Conservation (phyloP, 2,113 vertebrate species). For the Scalopus aquaticus region DNA sequence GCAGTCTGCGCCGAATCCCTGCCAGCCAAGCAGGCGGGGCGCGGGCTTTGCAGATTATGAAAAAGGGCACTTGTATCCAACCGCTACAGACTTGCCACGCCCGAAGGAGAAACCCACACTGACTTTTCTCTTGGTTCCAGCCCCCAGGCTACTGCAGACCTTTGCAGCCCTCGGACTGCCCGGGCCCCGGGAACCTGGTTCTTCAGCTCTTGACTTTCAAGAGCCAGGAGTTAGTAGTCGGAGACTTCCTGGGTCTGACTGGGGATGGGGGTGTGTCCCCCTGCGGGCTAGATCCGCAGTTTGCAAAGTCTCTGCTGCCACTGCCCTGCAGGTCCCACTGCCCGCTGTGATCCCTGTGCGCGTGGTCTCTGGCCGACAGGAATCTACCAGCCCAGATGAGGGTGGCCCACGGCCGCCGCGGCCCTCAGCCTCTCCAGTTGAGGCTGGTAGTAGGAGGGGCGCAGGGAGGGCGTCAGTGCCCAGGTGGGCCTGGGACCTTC, state of each 20-base stretch:
- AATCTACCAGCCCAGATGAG: neutral
- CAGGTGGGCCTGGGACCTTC: neutral
- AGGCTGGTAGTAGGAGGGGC: neutral
- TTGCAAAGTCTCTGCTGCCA: neutral
- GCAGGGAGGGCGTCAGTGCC: fast-evolving
- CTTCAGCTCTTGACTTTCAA: neutral
- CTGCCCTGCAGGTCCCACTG: neutral
- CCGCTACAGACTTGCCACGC: neutral
- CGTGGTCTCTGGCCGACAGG: neutral
- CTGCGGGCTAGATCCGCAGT: neutral
- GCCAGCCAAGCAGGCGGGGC: neutral
- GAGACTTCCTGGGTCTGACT: neutral
- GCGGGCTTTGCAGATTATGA: neutral
- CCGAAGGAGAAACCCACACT: neutral
- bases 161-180: neutral
- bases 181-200: neutral
- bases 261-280: neutral
- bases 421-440: neutral
- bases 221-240: neutral
- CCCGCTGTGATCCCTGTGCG: neutral
- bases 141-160: neutral
- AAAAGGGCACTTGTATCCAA: neutral
- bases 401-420: neutral
- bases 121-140: neutral
- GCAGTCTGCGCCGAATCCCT: neutral